phyloP scores from a whole-genome alignment of 1,140 invertebrate species.

The Drosophila grimshawi region DNA sequence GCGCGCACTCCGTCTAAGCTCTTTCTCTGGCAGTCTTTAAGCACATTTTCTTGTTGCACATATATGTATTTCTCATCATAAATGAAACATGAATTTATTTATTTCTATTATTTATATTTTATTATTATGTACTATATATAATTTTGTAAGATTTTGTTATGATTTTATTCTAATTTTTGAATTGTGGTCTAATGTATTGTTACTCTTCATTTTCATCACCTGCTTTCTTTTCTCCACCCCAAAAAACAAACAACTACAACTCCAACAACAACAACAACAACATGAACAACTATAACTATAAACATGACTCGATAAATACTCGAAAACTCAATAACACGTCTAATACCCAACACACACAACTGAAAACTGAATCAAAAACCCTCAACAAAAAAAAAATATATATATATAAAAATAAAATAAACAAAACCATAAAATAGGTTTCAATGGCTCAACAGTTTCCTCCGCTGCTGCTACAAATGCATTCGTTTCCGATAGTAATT shows the following conservation, averaged over 20 bases:
- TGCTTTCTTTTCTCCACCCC: constrained; percentile 56
- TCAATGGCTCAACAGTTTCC: constrained; percentile 86
- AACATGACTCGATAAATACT: constrained; percentile 38
- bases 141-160: constrained; percentile 53
- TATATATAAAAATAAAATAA: constrained; percentile 47
- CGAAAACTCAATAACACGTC: constrained; percentile 27
- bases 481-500: constrained; percentile 94
- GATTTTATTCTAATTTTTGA: constrained; percentile 53
- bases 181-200: constrained; percentile 82
- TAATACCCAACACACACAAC: constrained; percentile 39
- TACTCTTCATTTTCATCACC: constrained; percentile 80
- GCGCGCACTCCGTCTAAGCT: constrained; percentile 14
- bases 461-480: constrained; percentile 88
- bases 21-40: constrained; percentile 46
- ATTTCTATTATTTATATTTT: constrained; percentile 35
- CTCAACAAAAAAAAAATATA: constrained; percentile 31
- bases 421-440: constrained; percentile 75
- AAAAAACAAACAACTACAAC: constrained; percentile 43
- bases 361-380: constrained; percentile 22
- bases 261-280: constrained; percentile 23
- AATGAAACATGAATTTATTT: constrained; percentile 18
- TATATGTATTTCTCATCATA: constrained; percentile 29
- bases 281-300: constrained; percentile 40
- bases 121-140: constrained; percentile 53
- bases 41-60: constrained; percentile 58